A percentile compares a stretch with the other conserved stretches of the same genome.
These are phyloP conservation scores for Anhinga anhinga DNA, from an alignment of 2,113 vertebrate genomes.

Conservation along the genomic window DNA sequence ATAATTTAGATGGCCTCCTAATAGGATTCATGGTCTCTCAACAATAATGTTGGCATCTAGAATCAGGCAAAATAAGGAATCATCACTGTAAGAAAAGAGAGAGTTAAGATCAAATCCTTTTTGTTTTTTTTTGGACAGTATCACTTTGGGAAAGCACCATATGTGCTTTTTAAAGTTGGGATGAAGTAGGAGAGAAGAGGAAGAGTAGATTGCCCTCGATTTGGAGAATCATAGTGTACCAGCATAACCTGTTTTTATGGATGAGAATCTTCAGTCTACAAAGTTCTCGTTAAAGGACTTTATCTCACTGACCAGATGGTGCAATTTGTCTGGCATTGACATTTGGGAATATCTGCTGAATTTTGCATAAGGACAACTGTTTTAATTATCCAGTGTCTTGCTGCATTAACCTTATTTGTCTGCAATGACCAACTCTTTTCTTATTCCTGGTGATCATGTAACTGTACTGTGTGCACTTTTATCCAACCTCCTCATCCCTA, in stretches of 20 bases:
- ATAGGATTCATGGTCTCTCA: background rate
- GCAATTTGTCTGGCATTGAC: slow-evolving; percentile 35
- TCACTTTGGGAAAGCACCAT: background rate
- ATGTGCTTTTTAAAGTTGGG: background rate
- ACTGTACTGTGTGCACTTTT: background rate
- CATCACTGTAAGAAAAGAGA: background rate
- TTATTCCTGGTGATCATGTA: background rate
- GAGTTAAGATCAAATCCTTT: background rate
- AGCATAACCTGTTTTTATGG: background rate
- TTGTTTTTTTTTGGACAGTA: background rate
- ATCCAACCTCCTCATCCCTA: background rate
- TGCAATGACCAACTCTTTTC: background rate
- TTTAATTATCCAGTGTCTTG: slow-evolving; percentile 19
- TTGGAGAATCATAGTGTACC: background rate
- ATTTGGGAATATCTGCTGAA: slow-evolving; percentile 50
- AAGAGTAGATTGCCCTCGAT: background rate
- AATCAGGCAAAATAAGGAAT: background rate
- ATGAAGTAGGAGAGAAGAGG: background rate
- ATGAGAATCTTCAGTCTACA: background rate
- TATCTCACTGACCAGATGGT: slow-evolving; percentile 65
- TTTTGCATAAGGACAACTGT: slow-evolving; percentile 65
- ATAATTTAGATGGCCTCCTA: background rate
- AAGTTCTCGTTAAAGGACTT: slow-evolving; percentile 43
- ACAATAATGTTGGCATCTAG: background rate
- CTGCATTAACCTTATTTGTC: slow-evolving; percentile 37